Base-by-base conservation (phyloP, 2,113 vertebrate species). In the Calypte anna region DNA sequence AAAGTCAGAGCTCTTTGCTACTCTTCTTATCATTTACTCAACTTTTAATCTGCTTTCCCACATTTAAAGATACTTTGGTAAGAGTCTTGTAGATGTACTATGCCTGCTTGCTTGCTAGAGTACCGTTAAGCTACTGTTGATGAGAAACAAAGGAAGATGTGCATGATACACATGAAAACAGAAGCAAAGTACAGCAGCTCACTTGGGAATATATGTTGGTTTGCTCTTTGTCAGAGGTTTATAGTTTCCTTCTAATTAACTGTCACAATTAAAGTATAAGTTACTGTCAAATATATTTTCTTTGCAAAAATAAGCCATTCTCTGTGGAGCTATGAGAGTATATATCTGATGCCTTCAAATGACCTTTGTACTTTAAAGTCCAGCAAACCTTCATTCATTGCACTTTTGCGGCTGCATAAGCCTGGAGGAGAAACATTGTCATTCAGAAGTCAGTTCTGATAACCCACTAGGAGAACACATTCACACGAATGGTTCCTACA, bases 361-460 rank as follows among this genome's bases (percentile, higher is more conserved):
- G 40, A 91, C 68, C 59, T 96, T 88, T 67, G 77, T 86, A 90
- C 68, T 86, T 93, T 70, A 44, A 95, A 95, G 91, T 93, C 86
- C 93, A 94, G 84, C 61, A 95, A 89, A 90, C 82, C 78, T 97
- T 88, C 58, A 51, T 89, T 82, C 58, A 36, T 59, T 95, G 95
- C 84, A 82, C 81, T 95, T 96, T 76, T 57, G 43, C 84, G 86
- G 77, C 63, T 50, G 12, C 43, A 10, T 78, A 61, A 84, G 81
- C 95, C 96, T 88, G 44, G 72, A 87, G 96, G 93, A 93, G 91
- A 94, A 95, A 91, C 81, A 84, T 69, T 92, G 96, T 95, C 85
- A 92, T 96, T 96, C 95, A 94, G 74, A 84, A 97, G 94, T 91
- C 96, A 94, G 88, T 97, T 94, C 94, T 88, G 95, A 96, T 85